Conservation (phyloP, 1,140 invertebrate species). For the Branchinecta lindahli region DNA sequence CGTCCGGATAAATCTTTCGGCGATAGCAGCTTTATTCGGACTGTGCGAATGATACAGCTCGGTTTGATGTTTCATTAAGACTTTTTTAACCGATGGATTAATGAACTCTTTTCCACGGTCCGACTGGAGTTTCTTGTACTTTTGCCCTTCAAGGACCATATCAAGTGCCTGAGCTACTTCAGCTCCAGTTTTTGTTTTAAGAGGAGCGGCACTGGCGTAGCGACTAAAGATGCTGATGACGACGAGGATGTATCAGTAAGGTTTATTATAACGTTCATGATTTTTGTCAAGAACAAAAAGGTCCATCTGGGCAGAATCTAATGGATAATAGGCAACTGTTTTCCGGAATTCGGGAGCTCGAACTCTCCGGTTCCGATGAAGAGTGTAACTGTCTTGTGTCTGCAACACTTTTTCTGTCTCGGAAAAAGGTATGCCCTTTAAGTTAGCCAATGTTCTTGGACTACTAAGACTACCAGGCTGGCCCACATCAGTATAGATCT, state of each 20-base stretch:
- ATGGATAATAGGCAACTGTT: neutral
- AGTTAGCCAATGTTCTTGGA: neutral
- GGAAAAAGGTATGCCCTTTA: neutral
- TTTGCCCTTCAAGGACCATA: neutral
- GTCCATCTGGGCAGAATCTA: too few species aligned
- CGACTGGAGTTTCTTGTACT: neutral
- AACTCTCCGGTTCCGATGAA: neutral
- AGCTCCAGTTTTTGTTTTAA: neutral
- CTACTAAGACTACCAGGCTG: neutral
- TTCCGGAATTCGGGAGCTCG: neutral
- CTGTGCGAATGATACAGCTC: neutral
- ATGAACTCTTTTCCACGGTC: neutral
- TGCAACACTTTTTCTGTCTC: neutral
- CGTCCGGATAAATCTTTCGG: neutral
- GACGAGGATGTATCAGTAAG: neutral
- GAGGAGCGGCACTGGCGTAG: neutral
- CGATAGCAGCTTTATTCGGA: neutral
- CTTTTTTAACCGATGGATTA: neutral
- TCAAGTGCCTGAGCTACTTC: neutral
- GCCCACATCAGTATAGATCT: neutral
- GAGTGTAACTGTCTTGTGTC: neutral
- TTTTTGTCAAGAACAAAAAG: too few species aligned
- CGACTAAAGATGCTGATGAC: neutral
- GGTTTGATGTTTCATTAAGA: neutral
- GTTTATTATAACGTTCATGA: neutral